Conservation (phyloP, 2,797 vertebrate species). For the Craterocephalus amniculus region DNA sequence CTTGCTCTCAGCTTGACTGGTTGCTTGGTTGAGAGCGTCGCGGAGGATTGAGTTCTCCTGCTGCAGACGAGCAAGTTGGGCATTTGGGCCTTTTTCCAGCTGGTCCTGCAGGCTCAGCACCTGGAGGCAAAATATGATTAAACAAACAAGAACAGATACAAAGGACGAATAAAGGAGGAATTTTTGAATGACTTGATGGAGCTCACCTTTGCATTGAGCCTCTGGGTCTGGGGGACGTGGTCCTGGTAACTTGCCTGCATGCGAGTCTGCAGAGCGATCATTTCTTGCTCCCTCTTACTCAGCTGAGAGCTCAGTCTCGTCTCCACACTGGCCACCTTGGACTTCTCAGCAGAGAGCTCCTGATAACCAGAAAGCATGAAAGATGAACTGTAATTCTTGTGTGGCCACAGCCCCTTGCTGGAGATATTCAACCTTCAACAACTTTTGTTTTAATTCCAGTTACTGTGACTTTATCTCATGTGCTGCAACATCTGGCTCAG, state of each 20-base stretch:
- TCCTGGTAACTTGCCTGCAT: constrained; percentile 96
- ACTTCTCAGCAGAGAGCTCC: constrained; percentile 90
- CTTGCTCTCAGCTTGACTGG: constrained; percentile 98
- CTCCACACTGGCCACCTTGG: constrained; percentile 85
- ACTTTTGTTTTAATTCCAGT: neutral
- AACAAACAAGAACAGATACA: neutral
- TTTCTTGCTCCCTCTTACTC: constrained; percentile 87
- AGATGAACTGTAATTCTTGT: neutral
- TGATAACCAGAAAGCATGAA: constrained; percentile 53
- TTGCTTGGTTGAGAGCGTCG: constrained; percentile 95
- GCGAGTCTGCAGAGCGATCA: constrained; percentile 87
- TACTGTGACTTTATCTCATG: neutral
- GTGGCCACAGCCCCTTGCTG: constrained; percentile 5
- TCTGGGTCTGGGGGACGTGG: constrained; percentile 89
- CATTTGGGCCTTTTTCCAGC: constrained; percentile 93
- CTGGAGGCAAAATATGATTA: constrained; percentile 66
- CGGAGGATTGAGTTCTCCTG: constrained; percentile 97
- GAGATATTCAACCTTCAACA: neutral
- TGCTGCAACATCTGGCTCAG: neutral
- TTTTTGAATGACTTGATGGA: neutral
- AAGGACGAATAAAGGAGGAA: too few species aligned
- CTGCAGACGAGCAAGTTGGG: constrained; percentile 92
- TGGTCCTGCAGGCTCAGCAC: constrained; percentile 90
- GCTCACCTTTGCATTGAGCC: constrained; percentile 91
- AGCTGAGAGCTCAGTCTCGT: constrained; percentile 91